phyloP scores from a whole-genome alignment of 37 sponge, comb jelly and placozoan genomes.

The Geodia barretti region DNA sequence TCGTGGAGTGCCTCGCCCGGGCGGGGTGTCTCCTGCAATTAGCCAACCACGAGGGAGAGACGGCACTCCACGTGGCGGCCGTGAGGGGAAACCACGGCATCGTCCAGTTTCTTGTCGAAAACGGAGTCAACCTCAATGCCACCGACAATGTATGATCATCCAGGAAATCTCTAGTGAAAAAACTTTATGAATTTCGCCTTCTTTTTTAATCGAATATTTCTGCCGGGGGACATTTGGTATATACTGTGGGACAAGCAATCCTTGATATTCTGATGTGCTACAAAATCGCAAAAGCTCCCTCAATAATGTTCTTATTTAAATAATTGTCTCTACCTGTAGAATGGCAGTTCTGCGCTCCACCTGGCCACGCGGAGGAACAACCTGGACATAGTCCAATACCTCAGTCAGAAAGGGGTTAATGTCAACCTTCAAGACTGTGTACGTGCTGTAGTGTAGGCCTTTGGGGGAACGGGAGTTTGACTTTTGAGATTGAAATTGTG shows the following conservation, averaged over 20 bases:
- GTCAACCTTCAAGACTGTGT: conserved; percentile 68
- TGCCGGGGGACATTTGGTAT: too few relatives aligned
- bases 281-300: background rate
- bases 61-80: conserved; percentile 82
- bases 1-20: conserved; percentile 73
- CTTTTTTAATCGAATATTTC: too few relatives aligned
- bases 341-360: conserved; percentile 73
- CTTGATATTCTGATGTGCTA: background rate
- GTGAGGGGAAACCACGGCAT: conserved; percentile 79
- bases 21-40: conserved; percentile 52
- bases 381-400: conserved; percentile 84
- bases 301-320: background rate
- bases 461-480: too few relatives aligned
- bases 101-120: conserved; percentile 65
- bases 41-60: conserved; percentile 72
- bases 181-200: too few relatives aligned
- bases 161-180: too few relatives aligned
- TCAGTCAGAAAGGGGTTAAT: conserved; percentile 56
- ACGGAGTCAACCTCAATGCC: conserved; percentile 49
- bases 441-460: too few relatives aligned
- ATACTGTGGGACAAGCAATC: too few relatives aligned
- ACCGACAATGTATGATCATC: conserved; percentile 71
- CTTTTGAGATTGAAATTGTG: too few relatives aligned
- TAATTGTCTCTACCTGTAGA: conserved; percentile 34
- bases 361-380: conserved; percentile 77